Base-by-base conservation (phyloP, 2,113 vertebrate genomes). In the Phrynocephalus versicolor region DNA sequence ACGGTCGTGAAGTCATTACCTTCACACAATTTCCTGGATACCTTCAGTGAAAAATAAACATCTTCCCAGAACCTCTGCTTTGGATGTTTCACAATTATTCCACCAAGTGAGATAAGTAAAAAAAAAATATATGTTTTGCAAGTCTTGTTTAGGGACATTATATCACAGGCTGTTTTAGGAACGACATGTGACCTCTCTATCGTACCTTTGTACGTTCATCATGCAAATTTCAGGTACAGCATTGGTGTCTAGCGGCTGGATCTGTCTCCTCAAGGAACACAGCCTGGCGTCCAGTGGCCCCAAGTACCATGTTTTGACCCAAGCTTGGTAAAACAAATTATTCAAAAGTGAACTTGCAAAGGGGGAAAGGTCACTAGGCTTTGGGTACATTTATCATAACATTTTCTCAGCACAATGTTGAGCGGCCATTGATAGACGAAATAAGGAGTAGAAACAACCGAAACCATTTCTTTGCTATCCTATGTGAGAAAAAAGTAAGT, bases 1-100 rank as follows among this genome's bases (percentile, higher is more conserved):
- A 33, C 83, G 19, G 30, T 90, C 15, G 2, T 71, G 64, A 90
- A 89, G 83, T 92, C 64, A 88, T 95, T 95, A 88, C 86, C 93
- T 94, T 89, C 90, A 67, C 39, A 87, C 45, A 1, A 62, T 88
- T 81, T 51, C 41, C 82, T 94, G 91, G 93, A 90, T 89, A 89
- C 25, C 87, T 91, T 85, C 51, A 0, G 39, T 70, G 85, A 51
- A 90, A 87, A 77, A 82, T 78, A 60, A 85, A 2, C 0, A 23
- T 69, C 67, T n/a, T 77, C 39, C 30, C 65, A 4, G 0, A 1
- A 45, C n/a, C 33, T 18, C 10, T 21, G 64, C 23, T 74, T 51
- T 64, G 65, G 60, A 55, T 64, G 25, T 55, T 79, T 30, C 35
- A 10, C 30, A 3, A 45, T 35, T 72, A 64, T 57, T 64, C 21